Base-by-base conservation (phyloP, 1,140 invertebrate genomes). In the Heliconius eleuchia region DNA sequence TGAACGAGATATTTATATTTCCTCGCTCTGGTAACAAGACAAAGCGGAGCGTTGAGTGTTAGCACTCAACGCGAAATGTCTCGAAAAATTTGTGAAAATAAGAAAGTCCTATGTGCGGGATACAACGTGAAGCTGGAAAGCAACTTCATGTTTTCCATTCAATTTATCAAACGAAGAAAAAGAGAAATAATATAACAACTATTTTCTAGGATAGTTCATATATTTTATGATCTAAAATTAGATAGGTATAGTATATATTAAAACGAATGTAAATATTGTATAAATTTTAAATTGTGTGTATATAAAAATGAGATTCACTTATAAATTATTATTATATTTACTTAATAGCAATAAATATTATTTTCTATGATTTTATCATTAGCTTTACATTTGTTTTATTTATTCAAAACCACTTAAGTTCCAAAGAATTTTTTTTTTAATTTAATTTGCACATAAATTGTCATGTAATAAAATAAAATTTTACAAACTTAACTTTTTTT, bases 281-380 rank as follows among this genome's bases (percentile, higher is more conserved):
- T n/a, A 77, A 11, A 77, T 57, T 71, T 71, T 2, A 55, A 75
- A 60, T 76, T 80, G 37, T 79, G 30, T 79, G 78, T 79, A 79
- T 46, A 80, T 80, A 27, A 39, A 74, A 34, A 60, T 71, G 74
- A 76, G 39, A 42, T 75, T 76, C 57, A 52, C 60, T 76, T 52
- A 66, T 76, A 23, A 76, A 80, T 71, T 75, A 80, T 71, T 75
- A 42, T 23, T 78, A 19, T 57, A 79, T 52, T 75, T 66, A 79
- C 23, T 76, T 66, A 30, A 76, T 73, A 76, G 71, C 74, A 76
- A 76, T 76, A 76, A 76, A 79, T 3, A 8, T 71, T 71, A 76
- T 50, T 30, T 70, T 39, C 50, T 52, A 72, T 79, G 57, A n/a
- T 78, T 55, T 78, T 78, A 77, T 77, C 8, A 66, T 37, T 34